These are phyloP conservation scores for Agapornis canus DNA, from an alignment of 2,797 vertebrate species.

Conservation along the genomic window DNA sequence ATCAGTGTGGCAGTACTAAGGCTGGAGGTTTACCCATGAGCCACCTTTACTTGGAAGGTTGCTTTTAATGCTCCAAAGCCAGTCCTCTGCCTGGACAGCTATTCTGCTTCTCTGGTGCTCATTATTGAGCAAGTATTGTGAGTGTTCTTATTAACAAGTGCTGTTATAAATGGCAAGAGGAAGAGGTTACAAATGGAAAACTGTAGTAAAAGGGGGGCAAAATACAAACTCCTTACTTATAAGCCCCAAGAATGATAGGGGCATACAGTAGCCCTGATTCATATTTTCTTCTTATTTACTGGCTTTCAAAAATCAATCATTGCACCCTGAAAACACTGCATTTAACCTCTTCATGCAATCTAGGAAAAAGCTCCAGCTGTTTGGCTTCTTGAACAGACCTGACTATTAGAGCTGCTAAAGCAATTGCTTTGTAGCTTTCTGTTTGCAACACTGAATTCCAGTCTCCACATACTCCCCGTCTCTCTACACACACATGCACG, in stretches of 20 bases:
- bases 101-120: background rate
- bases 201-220: background rate
- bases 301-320: background rate
- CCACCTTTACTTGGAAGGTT: background rate
- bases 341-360: background rate
- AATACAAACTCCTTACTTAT: background rate
- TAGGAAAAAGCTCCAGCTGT: background rate
- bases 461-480: background rate
- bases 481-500: background rate
- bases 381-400: background rate
- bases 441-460: background rate
- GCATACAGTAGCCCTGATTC: background rate
- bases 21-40: background rate
- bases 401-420: background rate
- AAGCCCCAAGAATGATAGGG: background rate
- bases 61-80: background rate
- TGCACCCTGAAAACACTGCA: background rate
- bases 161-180: background rate
- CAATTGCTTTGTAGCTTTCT: background rate
- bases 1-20: background rate
- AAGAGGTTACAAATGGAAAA: background rate
- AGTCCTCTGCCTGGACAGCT: background rate
- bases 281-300: background rate
- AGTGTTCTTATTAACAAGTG: background rate
- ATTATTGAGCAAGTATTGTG: background rate